Evolutionary conservation across 2,888 invertebrate genomes (phyloP).

Genomic region (Drosophila silvestris): DNA sequence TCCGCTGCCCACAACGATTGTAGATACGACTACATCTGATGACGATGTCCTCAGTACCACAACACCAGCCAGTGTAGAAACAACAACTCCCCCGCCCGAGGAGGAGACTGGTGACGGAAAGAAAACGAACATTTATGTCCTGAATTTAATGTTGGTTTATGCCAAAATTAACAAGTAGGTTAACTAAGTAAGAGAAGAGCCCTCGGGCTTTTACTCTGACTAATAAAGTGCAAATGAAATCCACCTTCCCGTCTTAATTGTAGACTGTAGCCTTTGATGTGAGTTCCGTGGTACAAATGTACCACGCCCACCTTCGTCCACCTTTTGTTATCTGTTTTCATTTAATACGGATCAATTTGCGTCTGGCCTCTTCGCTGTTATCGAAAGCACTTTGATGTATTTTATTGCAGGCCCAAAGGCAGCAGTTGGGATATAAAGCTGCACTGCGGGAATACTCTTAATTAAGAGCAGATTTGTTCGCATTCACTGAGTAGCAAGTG

Average conservation of each 20-base stretch:
- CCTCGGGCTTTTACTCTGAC: not conserved
- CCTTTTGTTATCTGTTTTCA: conserved; percentile 9
- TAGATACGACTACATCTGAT: conserved; percentile 9
- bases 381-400: conserved; percentile 48
- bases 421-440: not conserved
- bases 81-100: conserved; percentile 23
- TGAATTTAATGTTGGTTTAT: conserved; percentile 65
- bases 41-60: not conserved
- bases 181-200: conserved; percentile 1
- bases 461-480: conserved; percentile 35
- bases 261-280: conserved; percentile 40
- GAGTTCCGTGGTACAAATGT: not conserved
- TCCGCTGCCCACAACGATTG: conserved; percentile 13
- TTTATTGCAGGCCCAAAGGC: conserved; percentile 17
- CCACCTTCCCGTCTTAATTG: conserved; percentile 29
- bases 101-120: conserved; percentile 25
- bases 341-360: conserved; percentile 24
- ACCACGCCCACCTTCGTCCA: conserved; percentile 13
- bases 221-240: conserved; percentile 48
- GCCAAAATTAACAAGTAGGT: conserved; percentile 44
- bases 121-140: conserved; percentile 57
- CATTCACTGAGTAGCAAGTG: not conserved
- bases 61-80: conserved; percentile 1
- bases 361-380: conserved; percentile 8
- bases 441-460: conserved; percentile 35